phyloP scores from a whole-genome alignment of 2,113 vertebrate genomes.

The Nannobrachium achirus region DNA sequence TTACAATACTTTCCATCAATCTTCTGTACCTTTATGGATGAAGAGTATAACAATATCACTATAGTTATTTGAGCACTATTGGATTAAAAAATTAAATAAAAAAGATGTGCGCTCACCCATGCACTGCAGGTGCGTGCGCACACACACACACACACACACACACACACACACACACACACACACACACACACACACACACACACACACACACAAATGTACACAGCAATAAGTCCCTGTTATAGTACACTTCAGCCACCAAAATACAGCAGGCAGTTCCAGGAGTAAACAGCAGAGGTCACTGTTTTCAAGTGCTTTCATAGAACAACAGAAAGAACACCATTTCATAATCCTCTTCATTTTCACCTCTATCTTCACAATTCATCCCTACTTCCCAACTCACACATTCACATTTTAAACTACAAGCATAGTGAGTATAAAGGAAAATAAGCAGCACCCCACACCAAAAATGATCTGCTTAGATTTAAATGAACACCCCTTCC shows the following conservation, averaged over 20 bases:
- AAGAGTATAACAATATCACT: constrained; percentile 21
- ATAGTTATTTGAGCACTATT: constrained; percentile 7
- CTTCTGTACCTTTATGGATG: constrained; percentile 10
- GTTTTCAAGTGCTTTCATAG: constrained; percentile 29
- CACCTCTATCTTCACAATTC: constrained; percentile 1
- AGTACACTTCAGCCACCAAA: neutral
- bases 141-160: constrained; percentile 5
- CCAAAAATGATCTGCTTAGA: constrained; percentile 34
- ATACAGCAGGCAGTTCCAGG: constrained; percentile 23
- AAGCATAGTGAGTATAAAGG: neutral
- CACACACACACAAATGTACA: constrained; percentile 22
- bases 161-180: constrained; percentile 30
- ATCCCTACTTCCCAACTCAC: constrained; percentile 6
- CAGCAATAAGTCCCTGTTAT: constrained; percentile 27
- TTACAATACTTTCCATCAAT: neutral
- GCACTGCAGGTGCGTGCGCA: neutral
- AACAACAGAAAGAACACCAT: constrained; percentile 1
- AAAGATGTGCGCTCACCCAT: neutral
- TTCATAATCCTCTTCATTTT: constrained; percentile 13
- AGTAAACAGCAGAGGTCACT: constrained; percentile 63
- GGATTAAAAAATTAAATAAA: constrained; percentile 13
- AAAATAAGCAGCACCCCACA: neutral
- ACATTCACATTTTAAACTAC: constrained; percentile 24
- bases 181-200: constrained; percentile 39
- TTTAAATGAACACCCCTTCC: constrained; percentile 33